Percentiles rank a stretch among this genome's conserved stretches.
Evolutionary conservation across 2,888 invertebrate species (phyloP).

Genomic region (Standfussiana lucernea): DNA sequence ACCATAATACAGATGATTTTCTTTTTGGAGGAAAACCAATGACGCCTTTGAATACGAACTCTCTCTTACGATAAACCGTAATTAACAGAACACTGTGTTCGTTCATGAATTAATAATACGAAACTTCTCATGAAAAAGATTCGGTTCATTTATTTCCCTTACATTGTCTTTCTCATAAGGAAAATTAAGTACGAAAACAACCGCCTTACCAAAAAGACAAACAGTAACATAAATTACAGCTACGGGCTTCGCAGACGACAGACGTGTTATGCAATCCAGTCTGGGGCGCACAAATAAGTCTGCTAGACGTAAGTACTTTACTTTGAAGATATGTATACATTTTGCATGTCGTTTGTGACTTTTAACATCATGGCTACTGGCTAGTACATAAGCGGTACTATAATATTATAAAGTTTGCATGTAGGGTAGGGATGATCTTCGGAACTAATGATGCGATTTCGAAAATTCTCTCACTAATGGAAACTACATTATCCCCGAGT

Average conservation of each 20-base stretch:
- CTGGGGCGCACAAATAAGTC: background rate
- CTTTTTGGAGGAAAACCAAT: background rate
- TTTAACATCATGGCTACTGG: background rate
- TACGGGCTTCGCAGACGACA: background rate
- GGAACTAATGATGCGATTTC: background rate
- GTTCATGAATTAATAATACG: conserved; percentile 13
- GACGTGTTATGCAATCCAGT: conserved; percentile 7
- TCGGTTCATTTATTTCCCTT: background rate
- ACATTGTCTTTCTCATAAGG: background rate
- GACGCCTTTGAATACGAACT: background rate
- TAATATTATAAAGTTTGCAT: background rate
- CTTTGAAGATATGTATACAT: background rate
- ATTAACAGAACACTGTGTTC: conserved; percentile 2
- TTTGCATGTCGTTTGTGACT: background rate
- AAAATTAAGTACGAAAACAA: conserved; percentile 4
- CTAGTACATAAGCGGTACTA: too few relatives aligned
- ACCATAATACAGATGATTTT: too few relatives aligned
- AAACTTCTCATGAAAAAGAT: background rate
- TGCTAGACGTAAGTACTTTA: background rate
- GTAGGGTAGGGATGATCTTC: background rate
- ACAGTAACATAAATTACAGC: conserved; percentile 23
- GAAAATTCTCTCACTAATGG: background rate
- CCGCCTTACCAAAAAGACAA: background rate
- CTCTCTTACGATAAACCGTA: background rate
- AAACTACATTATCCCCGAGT: background rate